These are phyloP conservation scores for Poecilia gillii DNA, from an alignment of 2,797 vertebrate genomes.

Conservation along the genomic window DNA sequence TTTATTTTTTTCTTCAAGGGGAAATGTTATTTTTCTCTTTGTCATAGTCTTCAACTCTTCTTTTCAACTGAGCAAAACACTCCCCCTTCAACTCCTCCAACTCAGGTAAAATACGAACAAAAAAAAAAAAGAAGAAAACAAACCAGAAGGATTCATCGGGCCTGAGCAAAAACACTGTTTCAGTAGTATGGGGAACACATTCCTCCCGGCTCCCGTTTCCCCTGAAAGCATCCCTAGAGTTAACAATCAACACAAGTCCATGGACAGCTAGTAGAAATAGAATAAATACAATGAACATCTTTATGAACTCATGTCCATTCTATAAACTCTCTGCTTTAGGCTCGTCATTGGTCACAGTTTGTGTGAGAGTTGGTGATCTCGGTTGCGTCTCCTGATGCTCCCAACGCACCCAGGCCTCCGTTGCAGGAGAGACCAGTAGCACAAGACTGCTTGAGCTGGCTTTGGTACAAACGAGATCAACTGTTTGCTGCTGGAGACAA, in stretches of 20 bases:
- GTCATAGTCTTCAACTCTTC: slow-evolving; percentile 79
- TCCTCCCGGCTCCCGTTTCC: slow-evolving; percentile 47
- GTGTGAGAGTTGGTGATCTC: slow-evolving; percentile 62
- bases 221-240: slow-evolving; percentile 70
- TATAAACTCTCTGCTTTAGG: slow-evolving; percentile 62
- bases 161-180: slow-evolving; percentile 81
- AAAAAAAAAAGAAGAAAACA: slow-evolving; percentile 70
- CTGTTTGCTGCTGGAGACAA: slow-evolving; percentile 65
- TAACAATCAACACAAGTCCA: slow-evolving; percentile 79
- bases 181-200: slow-evolving; percentile 73
- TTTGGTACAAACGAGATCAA: slow-evolving; percentile 82
- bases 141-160: slow-evolving; percentile 73
- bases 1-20: slow-evolving; percentile 72
- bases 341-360: slow-evolving; percentile 70
- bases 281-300: slow-evolving; percentile 78
- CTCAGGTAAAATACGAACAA: slow-evolving; percentile 77
- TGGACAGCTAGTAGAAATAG: slow-evolving; percentile 79
- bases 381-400: slow-evolving; percentile 54
- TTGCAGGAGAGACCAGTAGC: slow-evolving; percentile 63
- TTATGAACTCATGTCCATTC: slow-evolving; percentile 69
- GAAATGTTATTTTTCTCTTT: slow-evolving; percentile 82
- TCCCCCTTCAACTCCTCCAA: slow-evolving; percentile 71
- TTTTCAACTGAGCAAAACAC: slow-evolving; percentile 62
- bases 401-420: slow-evolving; percentile 35
- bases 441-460: slow-evolving; percentile 70